Evolutionary conservation across 2,113 vertebrate species (phyloP).

Genomic region (Euleptes europaea): DNA sequence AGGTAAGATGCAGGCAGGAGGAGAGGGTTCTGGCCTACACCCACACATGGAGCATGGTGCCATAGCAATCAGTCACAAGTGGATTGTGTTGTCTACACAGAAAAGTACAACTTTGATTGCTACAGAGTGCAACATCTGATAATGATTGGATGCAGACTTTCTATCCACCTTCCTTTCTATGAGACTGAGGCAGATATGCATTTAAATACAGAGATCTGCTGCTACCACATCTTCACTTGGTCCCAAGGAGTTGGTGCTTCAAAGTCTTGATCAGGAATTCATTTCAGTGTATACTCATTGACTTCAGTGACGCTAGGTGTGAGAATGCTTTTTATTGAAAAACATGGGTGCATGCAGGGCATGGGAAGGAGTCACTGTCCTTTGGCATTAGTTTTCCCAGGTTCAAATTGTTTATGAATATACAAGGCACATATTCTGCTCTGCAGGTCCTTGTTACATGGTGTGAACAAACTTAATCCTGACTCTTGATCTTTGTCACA

Average conservation of each 20-base stretch:
- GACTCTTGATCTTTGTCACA: slow-evolving; percentile 10
- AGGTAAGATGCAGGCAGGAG: neutral
- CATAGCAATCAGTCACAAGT: too few relatives aligned
- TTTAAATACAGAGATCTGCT: neutral
- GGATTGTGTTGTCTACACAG: too few relatives aligned
- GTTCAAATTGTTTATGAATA: neutral
- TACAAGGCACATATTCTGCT: slow-evolving; percentile 1
- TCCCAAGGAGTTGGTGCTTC: neutral
- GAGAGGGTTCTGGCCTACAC: neutral
- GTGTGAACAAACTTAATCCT: slow-evolving; percentile 14
- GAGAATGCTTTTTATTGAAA: neutral
- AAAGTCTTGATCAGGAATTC: neutral
- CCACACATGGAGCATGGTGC: too few relatives aligned
- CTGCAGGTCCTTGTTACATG: neutral
- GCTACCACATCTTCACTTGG: neutral
- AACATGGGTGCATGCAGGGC: neutral
- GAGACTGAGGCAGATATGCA: neutral
- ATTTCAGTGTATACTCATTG: neutral
- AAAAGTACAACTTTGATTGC: too few relatives aligned
- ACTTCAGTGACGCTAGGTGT: neutral
- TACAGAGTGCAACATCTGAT: too few relatives aligned
- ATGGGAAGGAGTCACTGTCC: neutral
- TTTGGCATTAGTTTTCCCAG: neutral
- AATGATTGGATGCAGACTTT: too few relatives aligned
- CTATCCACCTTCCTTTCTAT: neutral